phyloP scores from a whole-genome alignment of 2,113 vertebrate genomes.

The Apodemus sylvaticus region DNA sequence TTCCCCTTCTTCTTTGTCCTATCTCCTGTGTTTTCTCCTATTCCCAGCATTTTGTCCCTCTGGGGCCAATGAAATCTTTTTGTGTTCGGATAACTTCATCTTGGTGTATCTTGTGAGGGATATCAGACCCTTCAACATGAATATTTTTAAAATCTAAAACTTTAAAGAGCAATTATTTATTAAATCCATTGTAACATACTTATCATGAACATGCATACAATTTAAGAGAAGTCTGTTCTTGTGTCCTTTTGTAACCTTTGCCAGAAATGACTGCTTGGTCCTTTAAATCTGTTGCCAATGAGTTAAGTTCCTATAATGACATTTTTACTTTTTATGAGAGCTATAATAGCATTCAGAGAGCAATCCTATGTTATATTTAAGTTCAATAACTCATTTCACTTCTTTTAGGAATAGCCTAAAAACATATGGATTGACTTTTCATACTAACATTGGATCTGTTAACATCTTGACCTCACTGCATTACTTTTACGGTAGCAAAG shows the following conservation, averaged over 20 bases:
- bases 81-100: not conserved
- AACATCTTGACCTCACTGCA: not conserved
- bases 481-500: slow-evolving; percentile 54
- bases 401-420: slow-evolving; percentile 20
- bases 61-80: not conserved
- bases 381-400: not conserved
- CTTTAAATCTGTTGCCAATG: not conserved
- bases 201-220: slow-evolving; percentile 1
- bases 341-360: not conserved
- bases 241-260: not conserved
- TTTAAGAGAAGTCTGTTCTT: not conserved
- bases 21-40: not conserved
- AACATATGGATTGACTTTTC: slow-evolving; percentile 30
- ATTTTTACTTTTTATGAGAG: not conserved
- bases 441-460: slow-evolving; percentile 3
- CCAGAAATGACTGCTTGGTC: not conserved
- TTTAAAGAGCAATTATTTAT: not conserved
- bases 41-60: not conserved
- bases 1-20: not conserved
- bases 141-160: slow-evolving; percentile 13
- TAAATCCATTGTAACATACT: slow-evolving; percentile 28
- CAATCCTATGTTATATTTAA: not conserved
- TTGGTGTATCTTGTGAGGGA: not conserved
- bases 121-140: not conserved
- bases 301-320: not conserved